phyloP scores from a whole-genome alignment of 1,140 invertebrate species.

The Scaptomyza pallida region DNA sequence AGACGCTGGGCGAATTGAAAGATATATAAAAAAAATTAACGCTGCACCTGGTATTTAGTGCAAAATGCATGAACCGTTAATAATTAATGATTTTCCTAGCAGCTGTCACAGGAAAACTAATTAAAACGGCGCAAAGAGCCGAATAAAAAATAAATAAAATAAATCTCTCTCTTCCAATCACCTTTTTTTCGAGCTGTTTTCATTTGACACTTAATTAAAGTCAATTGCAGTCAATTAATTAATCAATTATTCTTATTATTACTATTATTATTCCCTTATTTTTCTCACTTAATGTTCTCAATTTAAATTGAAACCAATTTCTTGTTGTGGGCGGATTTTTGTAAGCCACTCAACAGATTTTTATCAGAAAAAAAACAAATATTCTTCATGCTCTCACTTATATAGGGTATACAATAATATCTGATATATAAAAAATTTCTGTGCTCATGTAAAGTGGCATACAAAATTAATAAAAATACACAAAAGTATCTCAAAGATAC shows the following conservation, averaged over 20 bases:
- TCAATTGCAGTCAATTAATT: slow-evolving; percentile 77
- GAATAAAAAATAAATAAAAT: slow-evolving; percentile 31
- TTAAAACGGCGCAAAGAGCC: slow-evolving; percentile 16
- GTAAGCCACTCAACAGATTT: slow-evolving; percentile 17
- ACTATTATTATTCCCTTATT: slow-evolving; percentile 11
- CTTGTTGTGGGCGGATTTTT: slow-evolving; percentile 8
- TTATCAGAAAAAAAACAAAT: slow-evolving; percentile 4
- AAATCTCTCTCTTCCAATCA: slow-evolving; percentile 3
- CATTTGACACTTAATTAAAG: slow-evolving; percentile 71
- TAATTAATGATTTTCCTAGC: slow-evolving; percentile 43
- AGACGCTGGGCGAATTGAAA: slow-evolving; percentile 5
- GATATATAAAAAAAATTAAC: slow-evolving; percentile 9
- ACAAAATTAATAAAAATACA: not conserved
- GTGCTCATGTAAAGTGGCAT: not conserved
- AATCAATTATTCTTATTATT: slow-evolving; percentile 65
- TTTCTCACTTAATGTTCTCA: slow-evolving; percentile 17
- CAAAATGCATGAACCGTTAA: slow-evolving; percentile 63
- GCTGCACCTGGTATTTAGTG: slow-evolving; percentile 59
- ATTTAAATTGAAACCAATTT: slow-evolving; percentile 27
- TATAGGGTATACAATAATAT: not conserved
- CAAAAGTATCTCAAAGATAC: not conserved
- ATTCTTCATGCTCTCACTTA: not conserved
- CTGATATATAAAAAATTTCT: too few relatives aligned
- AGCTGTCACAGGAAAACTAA: slow-evolving; percentile 31
- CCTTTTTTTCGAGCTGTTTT: not conserved